Base-by-base conservation (phyloP, 2,888 invertebrate species). In the Saturnia japonica region DNA sequence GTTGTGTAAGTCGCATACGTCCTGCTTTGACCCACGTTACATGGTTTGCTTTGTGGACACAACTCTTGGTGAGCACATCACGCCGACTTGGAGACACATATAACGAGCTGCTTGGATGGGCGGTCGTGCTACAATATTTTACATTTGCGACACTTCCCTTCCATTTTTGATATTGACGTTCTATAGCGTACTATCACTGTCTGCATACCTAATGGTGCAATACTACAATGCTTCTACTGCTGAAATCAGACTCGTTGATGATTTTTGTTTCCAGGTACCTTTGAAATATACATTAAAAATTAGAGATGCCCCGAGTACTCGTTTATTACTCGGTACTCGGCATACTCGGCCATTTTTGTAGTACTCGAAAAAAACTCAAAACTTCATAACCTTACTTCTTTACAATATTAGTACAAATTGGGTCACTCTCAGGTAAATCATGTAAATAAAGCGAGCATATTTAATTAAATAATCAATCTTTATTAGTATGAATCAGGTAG, bases 81-180 rank as follows among this genome's bases (percentile, higher is more conserved):
- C 94, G 96, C 67, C 86, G 93, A 7, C 82, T 86, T 42, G 93
- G 91, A 66, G 93, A 93, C 78, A 88, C 93, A 14, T 92, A 91
- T 80, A 93, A 93, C 78, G 96, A 97, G 85, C 94, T 96, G 73
- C 94, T 97, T 6, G 97, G 96, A 68, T 97, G 97, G 97, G 95
- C 96, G 22, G 91, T 97, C 75, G 94, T 97, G 66, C 88, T 97
- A 78, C 96, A 96, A 80, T 97, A 97, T 85, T 94, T 97, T 76
- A 95, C 96, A 68, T 95, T 96, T 82, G 96, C 96, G 70, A 96
- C 96, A 1, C 88, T 97, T 77, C 97, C 97, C 0, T 92, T 97
- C 73, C 94, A 89, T 82, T 86, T 85, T 71, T 88, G 71, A 54
- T 88, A 43, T 76, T 91, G 71, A 79, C 88, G 71, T 69, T 88